A percentile compares a stretch with the other conserved stretches of the same genome.
Evolutionary conservation across 2,797 vertebrate species (phyloP).

Genomic region (Xiphophorus birchmanni): DNA sequence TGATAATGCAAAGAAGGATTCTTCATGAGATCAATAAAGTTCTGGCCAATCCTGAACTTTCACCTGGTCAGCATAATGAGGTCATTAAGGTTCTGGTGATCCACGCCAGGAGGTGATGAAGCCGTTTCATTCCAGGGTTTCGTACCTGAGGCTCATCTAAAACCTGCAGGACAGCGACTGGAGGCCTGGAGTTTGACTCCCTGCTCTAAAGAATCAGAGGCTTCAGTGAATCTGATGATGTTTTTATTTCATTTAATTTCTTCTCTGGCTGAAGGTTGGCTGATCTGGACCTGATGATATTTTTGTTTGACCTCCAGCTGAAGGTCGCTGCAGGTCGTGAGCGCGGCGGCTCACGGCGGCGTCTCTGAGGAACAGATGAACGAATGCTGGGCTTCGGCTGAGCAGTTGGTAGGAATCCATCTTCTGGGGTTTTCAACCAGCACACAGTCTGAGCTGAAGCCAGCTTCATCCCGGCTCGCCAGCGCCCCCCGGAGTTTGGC

Average conservation of each 20-base stretch:
- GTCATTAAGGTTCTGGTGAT: no score
- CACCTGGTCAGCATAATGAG: no score
- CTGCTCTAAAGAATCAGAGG: background rate
- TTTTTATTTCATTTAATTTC: constrained; percentile 8
- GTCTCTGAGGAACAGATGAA: constrained; percentile 57
- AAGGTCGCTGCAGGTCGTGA: background rate
- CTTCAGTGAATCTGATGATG: background rate
- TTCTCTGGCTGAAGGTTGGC: constrained; percentile 28
- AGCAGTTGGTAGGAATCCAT: constrained; percentile 55
- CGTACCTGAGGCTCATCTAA: no score
- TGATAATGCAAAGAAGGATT: no score
- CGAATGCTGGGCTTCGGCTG: constrained; percentile 40
- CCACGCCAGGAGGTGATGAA: no score
- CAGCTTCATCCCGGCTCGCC: background rate
- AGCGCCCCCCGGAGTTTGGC: background rate
- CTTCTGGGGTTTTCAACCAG: constrained; percentile 53
- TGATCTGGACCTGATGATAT: background rate
- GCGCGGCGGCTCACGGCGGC: background rate
- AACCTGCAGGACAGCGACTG: no score
- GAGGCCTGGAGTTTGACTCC: no score
- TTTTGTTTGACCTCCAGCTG: constrained; percentile 24
- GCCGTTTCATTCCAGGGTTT: no score
- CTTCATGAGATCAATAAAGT: no score
- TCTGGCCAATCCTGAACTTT: no score
- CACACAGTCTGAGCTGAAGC: constrained; percentile 24